Evolutionary conservation across 1,140 invertebrate species (phyloP), one percentile per base, ranked within the genome.

Genomic region (Adelges cooleyi): DNA sequence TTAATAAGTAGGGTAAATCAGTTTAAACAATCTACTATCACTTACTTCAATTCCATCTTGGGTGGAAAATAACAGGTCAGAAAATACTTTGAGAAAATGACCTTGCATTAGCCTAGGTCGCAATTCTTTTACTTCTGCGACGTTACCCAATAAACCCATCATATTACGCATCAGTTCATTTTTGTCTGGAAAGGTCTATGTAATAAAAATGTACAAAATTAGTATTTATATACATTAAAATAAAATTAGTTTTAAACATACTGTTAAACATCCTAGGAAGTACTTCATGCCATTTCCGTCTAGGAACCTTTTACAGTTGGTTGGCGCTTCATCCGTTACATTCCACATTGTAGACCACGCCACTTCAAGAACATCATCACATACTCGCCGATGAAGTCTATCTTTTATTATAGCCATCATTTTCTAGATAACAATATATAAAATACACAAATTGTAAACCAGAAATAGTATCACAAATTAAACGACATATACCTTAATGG

Each of bases 321-420:
- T 80, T 23, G 92, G 87, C 38, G 92, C 95, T 79, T 96, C 93
- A 77, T 97, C 94, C 49, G 95, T 98, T 49, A 97, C 92, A 78
- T 98, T 98, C 90, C 89, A 92, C 87, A 98, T 89, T 3, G 92
- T 94, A 66, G 92, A 96, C 95, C 95, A 98, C 6, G 93, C 90
- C 15, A 95, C 90, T 78, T 98, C 94, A 76, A 98, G 82, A 1
- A 97, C 89, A 75, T 97, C 93, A 75, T 98, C 95, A 75, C 92
- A 96, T 18, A 86, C 75, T 40, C 80, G 77, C 42, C 82, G 78
- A 13, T 82, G 78, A 33, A 94, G 76, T 48, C 90, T 81, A 70
- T 87, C 84, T 65, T 84, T 80, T 51, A 95, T 92, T 59, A 95
- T 77, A 66, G 81, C 79, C 40, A 95, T 74, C 91, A 96, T 94